Evolutionary conservation across 2,113 vertebrate genomes (phyloP), one percentile per base, ranked within the genome.

Genomic region (Grallaria varia): DNA sequence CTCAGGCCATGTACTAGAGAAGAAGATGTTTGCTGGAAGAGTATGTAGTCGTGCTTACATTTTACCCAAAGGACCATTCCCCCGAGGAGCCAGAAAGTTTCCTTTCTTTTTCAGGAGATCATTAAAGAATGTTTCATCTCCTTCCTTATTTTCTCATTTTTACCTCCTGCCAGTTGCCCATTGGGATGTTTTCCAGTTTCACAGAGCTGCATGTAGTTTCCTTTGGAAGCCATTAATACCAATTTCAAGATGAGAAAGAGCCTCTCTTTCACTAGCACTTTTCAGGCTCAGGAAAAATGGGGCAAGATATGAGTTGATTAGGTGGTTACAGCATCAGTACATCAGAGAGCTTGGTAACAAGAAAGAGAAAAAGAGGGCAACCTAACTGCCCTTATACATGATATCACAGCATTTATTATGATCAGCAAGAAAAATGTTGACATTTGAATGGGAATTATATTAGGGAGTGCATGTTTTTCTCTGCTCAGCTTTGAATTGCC

Each of bases 91-190:
- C 33, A 82, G 22, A 79, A 18, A 39, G n/a, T 78, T 75, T 66
- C 10, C 6, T n/a, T 74, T 80, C 19, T 66, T 86, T 75, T 53
- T 67, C 66, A 50, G 33, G 35, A 17, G 87, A 47, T 74, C 44
- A 82, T 88, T 88, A 93, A 59, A 59, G 42, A 90, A 71, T n/a
- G 9, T 87, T 97, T 92, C n/a, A 84, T 73, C 58, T 87, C 56
- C 50, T 88, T 81, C 56, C 77, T 78, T 76, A 49, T 58, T 85
- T 92, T 92, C 44, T 72, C 28, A 3, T 66, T 44, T 81, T 25
- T 91, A 73, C 44, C 49, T 76, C 33, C 27, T 83, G n/a, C 45
- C 30, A 81, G 39, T 49, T 89, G n/a, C 63, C 60, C 3, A 0
- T 4, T 68, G 64, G 74, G 69, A 68, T 83, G 31, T 49, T 87